Evolutionary conservation across 2,888 invertebrate genomes (phyloP), one percentile per base, ranked within the genome.

Genomic region (Drosophila pseudotakahashii): DNA sequence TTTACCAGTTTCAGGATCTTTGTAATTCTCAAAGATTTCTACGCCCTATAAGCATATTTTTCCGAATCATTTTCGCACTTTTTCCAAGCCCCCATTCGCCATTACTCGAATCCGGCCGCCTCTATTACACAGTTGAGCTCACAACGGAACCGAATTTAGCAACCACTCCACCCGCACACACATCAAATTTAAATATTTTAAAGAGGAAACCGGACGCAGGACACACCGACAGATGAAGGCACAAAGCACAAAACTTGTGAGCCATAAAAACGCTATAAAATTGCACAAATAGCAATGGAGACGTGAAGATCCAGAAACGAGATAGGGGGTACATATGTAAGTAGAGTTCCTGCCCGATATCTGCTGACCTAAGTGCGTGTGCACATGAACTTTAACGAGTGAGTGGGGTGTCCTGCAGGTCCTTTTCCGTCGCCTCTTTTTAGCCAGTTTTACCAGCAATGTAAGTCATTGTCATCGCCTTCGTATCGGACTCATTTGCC

Each of bases 251-350:
- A 78, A 87, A 86, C 67, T 87, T 83, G 66, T 76, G 59, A 34
- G 64, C 88, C 79, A 81, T 84, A 88, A 84, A 84, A 88, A 75
- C 77, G 75, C 77, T 76, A 81, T 84, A 89, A 84, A 88, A 87
- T 76, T 78, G 86, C 83, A 70, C 73, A 86, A 86, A 81, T 79
- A 71, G 77, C 77, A 61, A 53, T 55, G 73, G 79, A 84, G 77
- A 77, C 45, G 39, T 64, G 39, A n/a, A 63, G 62, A 63, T 62
- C 26, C 47, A 48, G 36, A 34, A 26, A 30, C 10, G 36, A 57
- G 32, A 72, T 47, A 23, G 23, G 30, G 44, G 11, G 41, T 47
- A 39, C 23, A 68, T 48, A 39, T 53, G 60, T 44, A 53, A 74
- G 52, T 72, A 44, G 50, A 68, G 60, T 42, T 69, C 45, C 45